Conservation (phyloP, 2,797 vertebrate species). For the Anas acuta region DNA sequence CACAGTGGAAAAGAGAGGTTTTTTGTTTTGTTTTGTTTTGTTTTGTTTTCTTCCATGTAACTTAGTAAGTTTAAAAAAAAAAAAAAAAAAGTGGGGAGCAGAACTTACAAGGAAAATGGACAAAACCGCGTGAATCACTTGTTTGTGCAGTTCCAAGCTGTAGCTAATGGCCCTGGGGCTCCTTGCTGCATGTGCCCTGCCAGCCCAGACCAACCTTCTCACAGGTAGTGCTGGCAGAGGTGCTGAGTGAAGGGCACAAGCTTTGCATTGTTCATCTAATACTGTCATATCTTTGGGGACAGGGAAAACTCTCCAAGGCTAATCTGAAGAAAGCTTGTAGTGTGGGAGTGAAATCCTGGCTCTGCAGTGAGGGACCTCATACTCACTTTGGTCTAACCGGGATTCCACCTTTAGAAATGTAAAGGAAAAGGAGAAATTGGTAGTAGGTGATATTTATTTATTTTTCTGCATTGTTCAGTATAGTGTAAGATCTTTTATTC, state of each 20-base stretch:
- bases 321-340: not conserved
- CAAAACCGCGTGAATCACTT: not conserved
- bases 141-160: not conserved
- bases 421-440: not conserved
- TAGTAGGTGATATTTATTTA: not conserved
- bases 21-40: not conserved
- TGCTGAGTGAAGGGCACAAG: not conserved
- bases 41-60: not conserved
- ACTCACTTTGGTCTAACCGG: not conserved
- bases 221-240: not conserved
- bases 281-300: rapidly evolving
- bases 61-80: not conserved
- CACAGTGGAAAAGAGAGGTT: not conserved
- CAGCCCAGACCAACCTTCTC: rapidly evolving
- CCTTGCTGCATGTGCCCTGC: not conserved
- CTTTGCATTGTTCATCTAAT: not conserved
- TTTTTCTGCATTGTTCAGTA: not conserved
- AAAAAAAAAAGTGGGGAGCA: not conserved
- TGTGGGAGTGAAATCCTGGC: not conserved
- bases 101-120: not conserved
- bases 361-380: not conserved
- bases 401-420: not conserved
- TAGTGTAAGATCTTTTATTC: not conserved
- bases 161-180: not conserved
- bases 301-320: not conserved